Base-by-base conservation (phyloP, 2,113 vertebrate genomes). In the Cyprichromis sp. region DNA sequence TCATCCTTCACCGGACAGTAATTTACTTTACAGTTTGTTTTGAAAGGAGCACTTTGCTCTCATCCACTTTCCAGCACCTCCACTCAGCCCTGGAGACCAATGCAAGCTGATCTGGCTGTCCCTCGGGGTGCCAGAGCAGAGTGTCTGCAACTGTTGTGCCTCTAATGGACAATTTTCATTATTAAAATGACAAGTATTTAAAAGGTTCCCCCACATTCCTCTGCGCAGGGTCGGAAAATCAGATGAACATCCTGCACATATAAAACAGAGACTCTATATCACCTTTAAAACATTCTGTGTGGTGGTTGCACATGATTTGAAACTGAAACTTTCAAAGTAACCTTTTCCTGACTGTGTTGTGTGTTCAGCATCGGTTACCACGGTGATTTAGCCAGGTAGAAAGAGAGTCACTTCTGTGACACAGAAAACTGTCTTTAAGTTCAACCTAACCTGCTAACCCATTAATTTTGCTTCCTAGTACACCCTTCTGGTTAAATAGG, bases 21-120 rank as follows among this genome's bases (percentile, higher is more conserved):
- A 94, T 95, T 94, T 86, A 93, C 87, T 94, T 93, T 89, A 61
- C 91, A 42, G 68, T 78, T 90, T 89, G 59, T 81, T 86, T 57
- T 24, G 80, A 89, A 82, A 68, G 26, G 53, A 9, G 19, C 73
- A 42, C 53, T 86, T 91, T 71, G 7, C 82, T 82, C 86, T 91
- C 78, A 95, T 93, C 89, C 89, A 88, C 89, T 94, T 90, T 89
- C 79, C 85, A 47, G 91, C 50, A 54, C 36, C 88, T 88, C 34
- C 31, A 19, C n/a, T 84, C 29, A 4, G 8, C 91, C 86, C 88
- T 16, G 50, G 91, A 86, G 93, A 91, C 87, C 86, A 19, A 9
- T 54, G 66, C 3, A 17, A 73, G 4, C 86, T 85, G 82, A 88
- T 36, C 13, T 17, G 87, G 86, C 12, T 19, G 26, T 80, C 86